Conservation (phyloP, 2,113 vertebrate species). For the Hiodon alosoides region DNA sequence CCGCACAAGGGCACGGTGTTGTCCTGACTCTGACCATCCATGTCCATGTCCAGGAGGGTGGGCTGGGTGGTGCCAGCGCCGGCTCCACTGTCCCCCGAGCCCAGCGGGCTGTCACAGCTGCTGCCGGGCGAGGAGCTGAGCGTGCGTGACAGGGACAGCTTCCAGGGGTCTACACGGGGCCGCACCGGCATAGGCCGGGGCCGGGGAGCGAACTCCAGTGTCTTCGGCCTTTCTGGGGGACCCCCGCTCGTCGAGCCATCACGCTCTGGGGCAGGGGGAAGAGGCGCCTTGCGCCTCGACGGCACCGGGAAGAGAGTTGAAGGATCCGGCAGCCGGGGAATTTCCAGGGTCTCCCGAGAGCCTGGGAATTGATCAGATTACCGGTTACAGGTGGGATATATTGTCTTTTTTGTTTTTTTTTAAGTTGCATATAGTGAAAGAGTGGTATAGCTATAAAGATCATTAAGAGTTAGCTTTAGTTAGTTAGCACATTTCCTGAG, state of each 20-base stretch:
- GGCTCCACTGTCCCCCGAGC: constrained; percentile 59
- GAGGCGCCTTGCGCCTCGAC: constrained; percentile 55
- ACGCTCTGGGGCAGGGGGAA: constrained; percentile 35
- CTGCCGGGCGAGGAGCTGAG: constrained; percentile 72
- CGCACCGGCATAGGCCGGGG: constrained; percentile 70
- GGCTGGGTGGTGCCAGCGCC: constrained; percentile 46
- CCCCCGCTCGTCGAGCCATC: constrained; percentile 34
- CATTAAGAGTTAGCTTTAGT: not conserved
- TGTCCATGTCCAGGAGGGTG: constrained; percentile 82
- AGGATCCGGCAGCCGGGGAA: constrained; percentile 70
- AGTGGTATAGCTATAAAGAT: not conserved
- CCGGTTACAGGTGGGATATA: not conserved
- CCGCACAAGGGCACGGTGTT: constrained; percentile 74
- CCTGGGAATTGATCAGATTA: constrained; percentile 45
- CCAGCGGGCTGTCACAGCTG: constrained; percentile 66
- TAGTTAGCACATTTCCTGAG: no score
- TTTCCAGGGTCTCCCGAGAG: constrained; percentile 57
- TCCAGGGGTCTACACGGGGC: constrained; percentile 74
- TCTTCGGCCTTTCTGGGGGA: constrained; percentile 74
- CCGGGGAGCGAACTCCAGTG: constrained; percentile 76
- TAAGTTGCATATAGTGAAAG: not conserved
- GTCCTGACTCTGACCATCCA: constrained; percentile 81
- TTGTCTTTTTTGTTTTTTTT: not conserved
- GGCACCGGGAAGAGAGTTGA: constrained; percentile 54
- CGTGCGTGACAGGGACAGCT: constrained; percentile 71